A percentile compares a stretch with the other conserved stretches of the same genome.
Evolutionary conservation across 2,888 invertebrate species (phyloP).

Genomic region (Pachliopta kotzebuea): DNA sequence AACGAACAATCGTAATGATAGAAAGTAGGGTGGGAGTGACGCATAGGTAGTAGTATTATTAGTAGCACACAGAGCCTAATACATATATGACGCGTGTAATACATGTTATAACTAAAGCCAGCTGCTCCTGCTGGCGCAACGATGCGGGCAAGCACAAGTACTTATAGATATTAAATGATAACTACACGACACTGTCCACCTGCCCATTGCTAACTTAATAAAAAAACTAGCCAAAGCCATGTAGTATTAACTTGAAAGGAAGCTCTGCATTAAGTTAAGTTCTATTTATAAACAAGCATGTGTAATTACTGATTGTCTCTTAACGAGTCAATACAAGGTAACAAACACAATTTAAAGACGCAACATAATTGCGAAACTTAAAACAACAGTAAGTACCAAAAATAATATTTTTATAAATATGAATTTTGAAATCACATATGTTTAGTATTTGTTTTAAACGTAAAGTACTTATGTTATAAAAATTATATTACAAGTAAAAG

Average conservation of each 20-base stretch:
- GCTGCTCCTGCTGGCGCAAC: slow-evolving; percentile 45
- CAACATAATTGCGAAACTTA: background rate
- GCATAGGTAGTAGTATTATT: slow-evolving; percentile 36
- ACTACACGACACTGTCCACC: slow-evolving; percentile 18
- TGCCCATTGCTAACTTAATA: slow-evolving; percentile 22
- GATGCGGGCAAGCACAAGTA: slow-evolving; percentile 46
- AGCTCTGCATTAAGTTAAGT: slow-evolving; percentile 17
- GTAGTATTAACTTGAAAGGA: slow-evolving; percentile 10
- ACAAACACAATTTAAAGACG: background rate
- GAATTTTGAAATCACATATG: too few relatives aligned
- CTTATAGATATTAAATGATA: slow-evolving; percentile 26
- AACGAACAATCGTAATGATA: slow-evolving; percentile 21
- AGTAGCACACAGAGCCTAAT: slow-evolving; percentile 41
- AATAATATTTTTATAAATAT: too few relatives aligned
- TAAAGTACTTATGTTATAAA: too few relatives aligned
- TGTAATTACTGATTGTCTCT: background rate
- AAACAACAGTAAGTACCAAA: too few relatives aligned
- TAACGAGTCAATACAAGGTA: background rate
- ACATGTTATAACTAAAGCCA: slow-evolving; percentile 61
- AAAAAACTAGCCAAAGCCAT: slow-evolving; percentile 1
- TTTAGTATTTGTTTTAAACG: too few relatives aligned
- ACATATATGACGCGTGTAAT: slow-evolving; percentile 44
- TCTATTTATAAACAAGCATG: background rate
- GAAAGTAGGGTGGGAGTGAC: slow-evolving; percentile 5
- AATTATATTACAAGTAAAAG: too few relatives aligned